Conservation (phyloP, 2,797 vertebrate genomes). For the Platalea minor region DNA sequence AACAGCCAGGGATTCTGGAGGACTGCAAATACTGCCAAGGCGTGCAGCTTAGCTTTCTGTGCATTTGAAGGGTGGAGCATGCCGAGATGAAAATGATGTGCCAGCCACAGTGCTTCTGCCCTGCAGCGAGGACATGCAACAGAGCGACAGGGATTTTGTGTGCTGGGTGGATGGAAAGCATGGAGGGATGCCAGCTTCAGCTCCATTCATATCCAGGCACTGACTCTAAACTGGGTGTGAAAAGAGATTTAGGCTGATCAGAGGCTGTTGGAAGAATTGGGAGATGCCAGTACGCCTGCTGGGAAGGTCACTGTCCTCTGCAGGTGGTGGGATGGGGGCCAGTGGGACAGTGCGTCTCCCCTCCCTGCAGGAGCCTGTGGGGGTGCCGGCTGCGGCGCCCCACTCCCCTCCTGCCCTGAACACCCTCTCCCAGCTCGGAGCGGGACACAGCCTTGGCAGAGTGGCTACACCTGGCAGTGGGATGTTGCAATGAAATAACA, state of each 20-base stretch:
- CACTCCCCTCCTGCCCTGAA: neutral
- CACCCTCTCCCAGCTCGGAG: neutral
- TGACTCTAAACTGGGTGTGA: neutral
- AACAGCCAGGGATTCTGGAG: neutral
- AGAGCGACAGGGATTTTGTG: neutral
- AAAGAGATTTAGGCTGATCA: neutral
- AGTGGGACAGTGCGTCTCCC: neutral
- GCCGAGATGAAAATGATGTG: neutral
- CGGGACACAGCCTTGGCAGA: neutral
- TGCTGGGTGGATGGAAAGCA: neutral
- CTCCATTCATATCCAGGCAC: neutral
- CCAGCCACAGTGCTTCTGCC: neutral
- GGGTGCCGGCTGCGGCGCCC: neutral
- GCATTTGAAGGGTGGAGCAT: neutral
- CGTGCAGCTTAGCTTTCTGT: neutral
- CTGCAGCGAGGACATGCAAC: neutral
- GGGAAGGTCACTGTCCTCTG: neutral
- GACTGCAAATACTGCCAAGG: neutral
- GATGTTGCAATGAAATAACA: constrained; percentile 45
- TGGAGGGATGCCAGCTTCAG: neutral
- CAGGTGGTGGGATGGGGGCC: neutral
- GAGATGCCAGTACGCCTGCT: neutral
- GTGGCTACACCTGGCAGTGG: neutral
- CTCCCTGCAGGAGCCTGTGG: fast-evolving
- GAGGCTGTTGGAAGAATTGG: neutral